Base-by-base conservation (phyloP, 2,797 vertebrate species). In the Prionace glauca region DNA sequence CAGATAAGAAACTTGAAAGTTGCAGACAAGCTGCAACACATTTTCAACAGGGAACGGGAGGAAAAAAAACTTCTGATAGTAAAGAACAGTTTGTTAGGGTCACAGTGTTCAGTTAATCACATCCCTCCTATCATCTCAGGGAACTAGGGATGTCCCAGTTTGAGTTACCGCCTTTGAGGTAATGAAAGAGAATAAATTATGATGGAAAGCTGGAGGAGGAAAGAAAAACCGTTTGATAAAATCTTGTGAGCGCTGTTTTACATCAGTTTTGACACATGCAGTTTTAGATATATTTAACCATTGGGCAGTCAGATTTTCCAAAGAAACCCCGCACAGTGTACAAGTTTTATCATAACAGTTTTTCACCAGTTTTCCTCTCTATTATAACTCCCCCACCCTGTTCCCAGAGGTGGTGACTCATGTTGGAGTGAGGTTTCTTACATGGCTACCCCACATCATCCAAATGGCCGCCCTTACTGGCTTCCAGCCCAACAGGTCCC, bases 1-100 rank as follows among this genome's bases (percentile, higher is more conserved):
- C 90, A 69, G 90, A 67, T 92, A 92, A 92, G n/a, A 41, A 92
- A 92, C n/a, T 69, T 92, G 65, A 41, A 69, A 69, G 62, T 67
- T 62, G 62, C 90, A 92, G 90, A 18, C 90, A 92, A 92, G 62
- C 60, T 69, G 90, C n/a, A 69, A 92, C n/a, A 92, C 32, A 41
- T 92, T 92, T 92, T 67, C n/a, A 92, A 41, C 9, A 69, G 62
- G 20, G n/a, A 67, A 92, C 69, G 62, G 20, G 29, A 65, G n/a
- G 16, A 81, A 41, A 90, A 91, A 65, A 18, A 45, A 8, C 36
- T 20, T 65, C 67, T 60, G 29, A 29, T 18, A 14, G 12, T n/a
- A 20, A n/a, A 65, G 29, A 7, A 2, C 56, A 65, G 16, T 91
- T 62, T 32, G 67, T 41, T 67, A 11, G 90, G 29, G 20, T n/a